Conservation (phyloP, 92 coral and sea anemone genomes). For the Porites rus region DNA sequence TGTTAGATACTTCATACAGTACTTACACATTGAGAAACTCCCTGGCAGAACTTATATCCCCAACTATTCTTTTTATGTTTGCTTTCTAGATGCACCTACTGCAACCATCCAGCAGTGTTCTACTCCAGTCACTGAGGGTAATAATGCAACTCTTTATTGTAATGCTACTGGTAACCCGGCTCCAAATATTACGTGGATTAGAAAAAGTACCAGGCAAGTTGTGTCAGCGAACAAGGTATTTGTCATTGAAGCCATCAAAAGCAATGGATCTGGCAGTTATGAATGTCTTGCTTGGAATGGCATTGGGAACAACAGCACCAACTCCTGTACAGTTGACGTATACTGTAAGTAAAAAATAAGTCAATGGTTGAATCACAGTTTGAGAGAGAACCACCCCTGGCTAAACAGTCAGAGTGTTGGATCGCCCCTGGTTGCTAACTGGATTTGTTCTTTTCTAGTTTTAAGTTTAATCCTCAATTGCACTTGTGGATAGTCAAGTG, state of each 20-base stretch:
- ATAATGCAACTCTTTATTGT: not conserved
- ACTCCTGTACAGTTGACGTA: slow-evolving; percentile 3
- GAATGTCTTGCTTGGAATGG: slow-evolving; percentile 26
- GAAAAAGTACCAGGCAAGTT: not conserved
- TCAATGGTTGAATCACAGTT: not conserved
- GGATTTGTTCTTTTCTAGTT: no score
- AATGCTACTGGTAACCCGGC: slow-evolving; percentile 4
- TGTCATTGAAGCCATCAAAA: not conserved
- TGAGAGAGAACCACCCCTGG: no score
- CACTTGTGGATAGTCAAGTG: no score
- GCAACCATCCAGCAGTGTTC: slow-evolving; percentile 13
- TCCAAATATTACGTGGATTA: slow-evolving; percentile 3
- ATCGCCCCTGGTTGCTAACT: no score
- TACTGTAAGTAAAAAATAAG: not conserved
- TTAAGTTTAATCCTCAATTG: no score
- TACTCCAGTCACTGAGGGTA: not conserved
- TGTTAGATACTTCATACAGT: no score
- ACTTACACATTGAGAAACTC: no score
- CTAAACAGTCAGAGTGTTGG: no score
- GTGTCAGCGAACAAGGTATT: not conserved
- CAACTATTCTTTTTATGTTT: not conserved
- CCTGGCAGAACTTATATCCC: no score
- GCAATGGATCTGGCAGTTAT: slow-evolving; percentile 15
- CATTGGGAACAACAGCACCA: slow-evolving; percentile 22
- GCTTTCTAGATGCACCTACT: not conserved